Evolutionary conservation across 2,797 vertebrate species (phyloP), one percentile per base, ranked within the genome.

Genomic region (Schizothorax lantsangensis): DNA sequence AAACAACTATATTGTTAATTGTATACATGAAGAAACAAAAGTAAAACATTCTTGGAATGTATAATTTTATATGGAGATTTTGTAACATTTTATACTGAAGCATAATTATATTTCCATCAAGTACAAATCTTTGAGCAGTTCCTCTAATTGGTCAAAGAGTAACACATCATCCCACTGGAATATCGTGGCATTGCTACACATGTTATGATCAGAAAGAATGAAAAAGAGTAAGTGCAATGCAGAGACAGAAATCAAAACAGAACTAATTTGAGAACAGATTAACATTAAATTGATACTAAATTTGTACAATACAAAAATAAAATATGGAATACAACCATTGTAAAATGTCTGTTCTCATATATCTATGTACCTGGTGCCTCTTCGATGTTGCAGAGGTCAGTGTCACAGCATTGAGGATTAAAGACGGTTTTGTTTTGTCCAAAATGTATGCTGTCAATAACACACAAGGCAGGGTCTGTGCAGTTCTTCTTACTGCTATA

Each of bases 381-480:
- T 40, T 59, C 36, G 10, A 3, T 9, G 36, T n/a, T 10, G 75
- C 75, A 79, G 36, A 79, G 75, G 4, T 59, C 7, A 15, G 52
- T 40, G 7, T 59, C 36, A 59, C 75, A 79, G 30, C 52, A 79
- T 26, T 59, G 36, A 4, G 52, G 36, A 40, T 79, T 57, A 38
- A 78, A n/a, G 11, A 2, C 7, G 1, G 1, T 38, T 38, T 38
- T 0, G 75, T 38, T 79, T 40, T 17, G 75, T 26, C 21, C 52
- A 15, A 59, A 59, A 59, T 10, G 3, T 10, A 17, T 40, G 21
- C 21, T 7, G 21, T 79, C 52, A 26, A 14, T 5, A 40, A 40
- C 52, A 59, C 75, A 79, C 75, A 17, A 8, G 75, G 75, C 36
- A 78, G 75, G 52, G 40, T 78, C 52, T 40, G 75, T 79, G 52